These are phyloP conservation scores for Ictalurus furcatus DNA, from an alignment of 2,113 vertebrate genomes.

Conservation along the genomic window DNA sequence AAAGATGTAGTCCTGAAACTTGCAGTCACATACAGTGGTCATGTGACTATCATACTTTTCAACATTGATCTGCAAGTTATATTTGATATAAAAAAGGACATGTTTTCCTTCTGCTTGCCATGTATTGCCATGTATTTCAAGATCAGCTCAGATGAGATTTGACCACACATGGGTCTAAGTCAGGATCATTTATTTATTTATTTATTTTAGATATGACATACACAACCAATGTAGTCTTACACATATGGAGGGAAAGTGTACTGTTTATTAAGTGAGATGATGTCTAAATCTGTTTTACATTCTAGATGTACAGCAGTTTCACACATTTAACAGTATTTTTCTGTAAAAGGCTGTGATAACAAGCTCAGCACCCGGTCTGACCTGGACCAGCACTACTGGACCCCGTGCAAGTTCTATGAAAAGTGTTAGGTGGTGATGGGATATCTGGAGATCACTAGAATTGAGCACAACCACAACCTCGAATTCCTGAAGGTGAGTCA, in stretches of 20 bases:
- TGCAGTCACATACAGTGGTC: neutral
- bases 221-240: too few relatives aligned
- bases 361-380: constrained; percentile 95
- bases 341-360: constrained; percentile 84
- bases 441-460: constrained; percentile 96
- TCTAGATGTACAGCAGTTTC: too few relatives aligned
- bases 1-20: neutral
- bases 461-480: constrained; percentile 90
- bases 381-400: constrained; percentile 85
- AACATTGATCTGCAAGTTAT: neutral
- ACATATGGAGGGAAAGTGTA: too few relatives aligned
- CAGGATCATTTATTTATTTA: neutral
- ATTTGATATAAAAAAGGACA: neutral
- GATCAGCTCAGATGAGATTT: too few relatives aligned
- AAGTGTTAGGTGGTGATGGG: constrained; percentile 91
- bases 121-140: neutral
- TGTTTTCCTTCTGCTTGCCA: neutral
- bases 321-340: too few relatives aligned
- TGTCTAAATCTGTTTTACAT: too few relatives aligned
- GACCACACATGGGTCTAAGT: neutral
- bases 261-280: too few relatives aligned
- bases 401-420: constrained; percentile 92
- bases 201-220: too few relatives aligned
- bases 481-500: constrained; percentile 87
- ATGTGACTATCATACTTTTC: neutral